Evolutionary conservation across 37 sponge, comb jelly and placozoan genomes (phyloP).

Genomic region (Cladorhizidae sp.): DNA sequence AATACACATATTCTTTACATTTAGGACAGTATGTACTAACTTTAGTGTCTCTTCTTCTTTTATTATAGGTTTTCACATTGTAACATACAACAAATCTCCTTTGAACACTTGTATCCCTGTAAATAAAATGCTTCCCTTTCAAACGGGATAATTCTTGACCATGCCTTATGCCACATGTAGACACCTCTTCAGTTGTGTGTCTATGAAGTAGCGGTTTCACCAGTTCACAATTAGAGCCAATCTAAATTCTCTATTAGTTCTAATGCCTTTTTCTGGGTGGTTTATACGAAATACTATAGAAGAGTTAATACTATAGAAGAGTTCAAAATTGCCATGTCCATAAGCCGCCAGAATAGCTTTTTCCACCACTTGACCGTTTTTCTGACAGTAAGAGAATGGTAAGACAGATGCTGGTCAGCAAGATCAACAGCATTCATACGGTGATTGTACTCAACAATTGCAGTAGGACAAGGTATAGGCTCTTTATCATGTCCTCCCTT

Average conservation of each 20-base stretch:
- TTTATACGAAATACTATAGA: constrained; percentile 13
- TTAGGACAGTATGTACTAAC: constrained; percentile 6
- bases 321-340: constrained; percentile 18
- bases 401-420: constrained; percentile 25
- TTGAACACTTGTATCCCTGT: no score
- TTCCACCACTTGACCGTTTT: no score
- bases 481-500: constrained; percentile 13
- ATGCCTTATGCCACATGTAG: not conserved
- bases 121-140: constrained; percentile 7
- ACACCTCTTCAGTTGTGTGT: not conserved
- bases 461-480: constrained; percentile 22
- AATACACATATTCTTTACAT: constrained; percentile 27
- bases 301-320: no score
- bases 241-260: not conserved
- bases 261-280: not conserved
- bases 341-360: constrained; percentile 27
- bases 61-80: not conserved
- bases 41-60: constrained; percentile 14
- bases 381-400: constrained; percentile 34
- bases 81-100: constrained; percentile 17
- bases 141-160: not conserved
- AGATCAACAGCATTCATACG: constrained; percentile 43
- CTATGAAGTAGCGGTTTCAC: not conserved
- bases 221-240: not conserved
- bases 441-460: constrained; percentile 21